Base-by-base conservation (phyloP, 23 tunicate genomes). In the Ciona savignyi region DNA sequence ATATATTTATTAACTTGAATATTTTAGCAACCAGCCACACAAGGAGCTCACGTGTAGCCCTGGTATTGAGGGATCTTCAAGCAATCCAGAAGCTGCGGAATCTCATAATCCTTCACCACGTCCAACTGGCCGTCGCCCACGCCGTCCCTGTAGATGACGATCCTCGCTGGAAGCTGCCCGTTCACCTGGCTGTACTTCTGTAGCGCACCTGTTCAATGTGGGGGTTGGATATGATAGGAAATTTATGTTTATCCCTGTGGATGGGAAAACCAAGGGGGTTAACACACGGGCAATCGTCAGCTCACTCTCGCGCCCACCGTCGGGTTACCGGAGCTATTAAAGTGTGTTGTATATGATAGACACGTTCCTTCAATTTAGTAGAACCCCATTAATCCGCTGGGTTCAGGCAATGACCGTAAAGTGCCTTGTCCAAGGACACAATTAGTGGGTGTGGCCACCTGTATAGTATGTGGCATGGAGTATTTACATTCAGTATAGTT, bases 101-200 rank as follows among this genome's bases (percentile, higher is more conserved):
- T 67, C 73, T 94, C 99, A 74, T 87, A 83, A 4, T 83, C 85
- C 27, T 74, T 71, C 62, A 94, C 96, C 68, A 78, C 34, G 20
- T 75, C 89, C 27, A 94, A 70, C 66, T 94, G 99, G 4, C 99
- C 99, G 56, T 94, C 99, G 0, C 99, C 99, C 4, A 94, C 99
- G 1, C 99, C 99, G 74, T 94, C 99, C 19, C 99, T 80, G 66
- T 79, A 94, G 9, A 94, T 62, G 68, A 94, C 81, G 28, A 91
- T 71, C 4, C 80, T 75, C 23, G 60, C 28, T 0, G 97, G 97
- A 15, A 84, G 32, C 24, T 71, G 11, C 1, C 64, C 66, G 70
- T 91, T 91, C 68, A 63, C 63, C 20, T 70, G 32, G 19, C 73
- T 65, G 72, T 63, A 91, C 42, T 80, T 91, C 74, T 74, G 78